phyloP scores from a whole-genome alignment of 2,888 invertebrate genomes.

The Doris montereyensis region DNA sequence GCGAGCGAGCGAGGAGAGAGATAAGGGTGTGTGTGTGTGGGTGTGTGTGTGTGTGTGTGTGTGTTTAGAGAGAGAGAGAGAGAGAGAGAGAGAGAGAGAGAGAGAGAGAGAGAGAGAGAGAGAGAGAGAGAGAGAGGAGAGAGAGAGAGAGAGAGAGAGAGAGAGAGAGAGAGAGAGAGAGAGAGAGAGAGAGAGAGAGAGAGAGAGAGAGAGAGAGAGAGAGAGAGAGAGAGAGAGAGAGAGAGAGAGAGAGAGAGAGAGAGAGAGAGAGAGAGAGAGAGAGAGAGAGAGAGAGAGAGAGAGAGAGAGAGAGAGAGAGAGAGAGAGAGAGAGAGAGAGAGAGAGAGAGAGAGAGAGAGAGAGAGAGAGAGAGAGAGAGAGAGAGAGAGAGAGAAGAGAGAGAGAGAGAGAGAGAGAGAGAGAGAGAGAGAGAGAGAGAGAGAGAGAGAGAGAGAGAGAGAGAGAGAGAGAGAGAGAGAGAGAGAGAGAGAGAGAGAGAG shows the following conservation, averaged over 20 bases:
- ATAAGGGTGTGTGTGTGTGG: background rate
- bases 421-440: background rate
- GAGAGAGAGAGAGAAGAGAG: background rate
- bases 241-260: background rate
- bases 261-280: background rate
- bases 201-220: background rate
- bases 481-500: background rate
- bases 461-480: background rate
- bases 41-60: too few relatives aligned
- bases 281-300: background rate
- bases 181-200: background rate
- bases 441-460: background rate
- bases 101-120: conserved; percentile 8
- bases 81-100: background rate
- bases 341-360: background rate
- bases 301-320: background rate
- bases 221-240: background rate
- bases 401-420: background rate
- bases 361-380: background rate
- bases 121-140: background rate
- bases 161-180: background rate
- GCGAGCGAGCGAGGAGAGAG: background rate
- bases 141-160: background rate
- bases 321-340: background rate
- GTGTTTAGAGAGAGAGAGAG: conserved; percentile 4